phyloP scores from a whole-genome alignment of 2,113 vertebrate species.

The Elephantulus edwardii region DNA sequence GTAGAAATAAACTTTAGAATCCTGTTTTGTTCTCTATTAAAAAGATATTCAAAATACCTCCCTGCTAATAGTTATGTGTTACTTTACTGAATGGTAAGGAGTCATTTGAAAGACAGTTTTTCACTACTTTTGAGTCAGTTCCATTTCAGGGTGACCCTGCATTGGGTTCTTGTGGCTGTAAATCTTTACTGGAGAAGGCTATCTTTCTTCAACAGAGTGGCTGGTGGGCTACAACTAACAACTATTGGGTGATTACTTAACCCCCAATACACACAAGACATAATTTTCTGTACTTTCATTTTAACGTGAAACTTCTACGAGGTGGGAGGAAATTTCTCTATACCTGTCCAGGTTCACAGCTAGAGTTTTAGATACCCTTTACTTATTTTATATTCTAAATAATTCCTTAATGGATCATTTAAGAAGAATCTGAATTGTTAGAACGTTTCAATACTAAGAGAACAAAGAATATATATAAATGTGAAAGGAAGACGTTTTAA shows the following conservation, averaged over 20 bases:
- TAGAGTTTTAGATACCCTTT: background rate
- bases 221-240: too few relatives aligned
- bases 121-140: background rate
- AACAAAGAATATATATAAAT: background rate
- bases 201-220: too few relatives aligned
- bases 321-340: background rate
- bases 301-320: background rate
- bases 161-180: too few relatives aligned
- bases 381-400: constrained; percentile 14
- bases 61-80: background rate
- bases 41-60: background rate
- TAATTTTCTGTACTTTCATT: background rate
- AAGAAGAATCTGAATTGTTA: constrained; percentile 24
- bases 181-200: too few relatives aligned
- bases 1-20: background rate
- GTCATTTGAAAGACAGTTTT: background rate
- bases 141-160: too few relatives aligned
- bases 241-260: too few relatives aligned
- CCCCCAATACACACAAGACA: too few relatives aligned
- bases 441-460: background rate
- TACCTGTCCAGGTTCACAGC: background rate
- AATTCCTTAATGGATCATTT: background rate
- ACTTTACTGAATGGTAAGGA: background rate
- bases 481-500: constrained; percentile 17
- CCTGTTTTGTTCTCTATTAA: background rate